These are phyloP conservation scores for Eristalis tenax DNA, from an alignment of 2,888 invertebrate genomes.

Conservation along the genomic window DNA sequence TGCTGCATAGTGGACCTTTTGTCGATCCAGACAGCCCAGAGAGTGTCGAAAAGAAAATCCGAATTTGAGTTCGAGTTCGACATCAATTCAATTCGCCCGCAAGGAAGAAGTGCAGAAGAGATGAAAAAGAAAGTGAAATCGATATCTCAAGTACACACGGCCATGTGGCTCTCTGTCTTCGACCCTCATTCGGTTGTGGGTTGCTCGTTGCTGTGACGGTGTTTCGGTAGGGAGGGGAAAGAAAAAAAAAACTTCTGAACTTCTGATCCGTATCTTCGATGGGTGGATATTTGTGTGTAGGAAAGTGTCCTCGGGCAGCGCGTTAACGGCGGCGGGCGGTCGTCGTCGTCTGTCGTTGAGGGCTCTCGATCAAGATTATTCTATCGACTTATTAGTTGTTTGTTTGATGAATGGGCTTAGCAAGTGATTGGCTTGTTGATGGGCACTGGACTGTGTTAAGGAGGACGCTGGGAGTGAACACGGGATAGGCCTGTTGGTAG, in stretches of 20 bases:
- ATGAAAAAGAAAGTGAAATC: conserved; percentile 69
- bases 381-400: background rate
- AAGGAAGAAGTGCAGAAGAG: conserved; percentile 43
- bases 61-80: conserved; percentile 10
- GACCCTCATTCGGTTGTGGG: background rate
- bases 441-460: background rate
- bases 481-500: background rate
- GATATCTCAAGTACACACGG: conserved; percentile 39
- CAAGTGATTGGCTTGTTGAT: conserved; percentile 12
- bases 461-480: background rate
- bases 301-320: background rate
- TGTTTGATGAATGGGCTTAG: conserved; percentile 4
- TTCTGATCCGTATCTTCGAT: background rate
- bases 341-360: background rate
- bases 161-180: background rate
- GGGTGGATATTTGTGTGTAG: background rate
- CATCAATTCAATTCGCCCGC: conserved; percentile 21
- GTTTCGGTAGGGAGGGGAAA: too few species aligned
- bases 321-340: background rate
- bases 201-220: background rate
- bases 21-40: background rate
- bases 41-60: conserved; percentile 32
- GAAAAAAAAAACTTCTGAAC: background rate
- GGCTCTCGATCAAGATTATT: background rate
- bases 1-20: background rate